Conservation (phyloP, 2,888 invertebrate genomes). For the Cephalotes varians region DNA sequence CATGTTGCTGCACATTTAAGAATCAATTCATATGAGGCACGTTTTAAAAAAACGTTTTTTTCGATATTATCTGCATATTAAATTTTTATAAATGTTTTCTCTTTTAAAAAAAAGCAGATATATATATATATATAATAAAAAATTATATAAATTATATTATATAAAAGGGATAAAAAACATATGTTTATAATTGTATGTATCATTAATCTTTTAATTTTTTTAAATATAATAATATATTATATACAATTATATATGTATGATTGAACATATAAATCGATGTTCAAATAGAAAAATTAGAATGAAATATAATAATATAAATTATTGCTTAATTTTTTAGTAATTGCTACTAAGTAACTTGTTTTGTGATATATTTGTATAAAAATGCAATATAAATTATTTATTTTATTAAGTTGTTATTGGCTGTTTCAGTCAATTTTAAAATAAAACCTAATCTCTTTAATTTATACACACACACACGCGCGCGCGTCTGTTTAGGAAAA, state of each 20-base stretch:
- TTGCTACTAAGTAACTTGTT: no score
- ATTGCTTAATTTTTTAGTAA: no score
- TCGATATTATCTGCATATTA: background rate
- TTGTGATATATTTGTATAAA: no score
- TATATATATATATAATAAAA: no score
- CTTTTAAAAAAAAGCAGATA: background rate
- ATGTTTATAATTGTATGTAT: background rate
- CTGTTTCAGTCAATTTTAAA: background rate
- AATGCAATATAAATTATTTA: no score
- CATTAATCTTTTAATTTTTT: no score
- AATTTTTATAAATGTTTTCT: background rate
- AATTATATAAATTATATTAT: background rate
- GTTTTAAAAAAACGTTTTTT: background rate
- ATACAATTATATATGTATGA: background rate
- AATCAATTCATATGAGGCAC: background rate
- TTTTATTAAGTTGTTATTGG: no score
- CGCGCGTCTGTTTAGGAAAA: no score
- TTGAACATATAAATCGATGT: background rate
- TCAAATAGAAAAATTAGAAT: background rate
- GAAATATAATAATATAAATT: background rate
- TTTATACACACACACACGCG: no score
- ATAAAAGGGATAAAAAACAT: background rate
- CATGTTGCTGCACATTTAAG: slow-evolving; percentile 47
- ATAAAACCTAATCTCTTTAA: no score
- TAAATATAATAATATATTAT: background rate